A percentile compares a stretch with the other conserved stretches of the same genome.
Conservation (phyloP, 1,140 invertebrate genomes). For the Solenopsis invicta region DNA sequence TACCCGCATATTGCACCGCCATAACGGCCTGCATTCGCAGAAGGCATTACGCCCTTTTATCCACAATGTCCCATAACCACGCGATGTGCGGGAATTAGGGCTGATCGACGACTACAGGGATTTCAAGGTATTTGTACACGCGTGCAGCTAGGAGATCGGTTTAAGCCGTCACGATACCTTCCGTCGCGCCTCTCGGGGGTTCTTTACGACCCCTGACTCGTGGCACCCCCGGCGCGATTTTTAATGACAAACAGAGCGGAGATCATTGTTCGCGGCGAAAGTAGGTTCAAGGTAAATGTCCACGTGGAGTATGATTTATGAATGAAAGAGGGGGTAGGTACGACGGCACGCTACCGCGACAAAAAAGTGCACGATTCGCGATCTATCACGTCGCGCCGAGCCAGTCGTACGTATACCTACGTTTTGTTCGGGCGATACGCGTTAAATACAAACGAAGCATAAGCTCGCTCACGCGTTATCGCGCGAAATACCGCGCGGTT, state of each 20-base stretch:
- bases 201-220: conserved; percentile 52
- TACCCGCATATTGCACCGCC: conserved; percentile 52
- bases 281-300: conserved; percentile 64
- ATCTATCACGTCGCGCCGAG: conserved; percentile 24
- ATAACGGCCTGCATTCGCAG: conserved; percentile 25
- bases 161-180: conserved; percentile 50
- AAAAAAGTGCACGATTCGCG: conserved; percentile 59
- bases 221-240: conserved; percentile 62
- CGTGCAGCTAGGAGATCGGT: neutral
- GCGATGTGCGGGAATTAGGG: conserved; percentile 74
- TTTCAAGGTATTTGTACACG: conserved; percentile 51
- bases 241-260: conserved; percentile 64
- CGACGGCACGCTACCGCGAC: conserved; percentile 28
- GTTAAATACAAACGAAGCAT: conserved; percentile 66
- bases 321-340: conserved; percentile 64
- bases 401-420: conserved; percentile 55
- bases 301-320: conserved; percentile 67
- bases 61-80: conserved; percentile 63
- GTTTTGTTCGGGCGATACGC: conserved; percentile 65
- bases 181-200: conserved; percentile 40
- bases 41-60: conserved; percentile 63
- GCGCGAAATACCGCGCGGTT: conserved; percentile 47
- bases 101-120: conserved; percentile 74
- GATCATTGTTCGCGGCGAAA: conserved; percentile 56
- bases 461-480: conserved; percentile 65